These are phyloP conservation scores for Episyrphus balteatus DNA, from an alignment of 1,140 invertebrate genomes.

Conservation along the genomic window DNA sequence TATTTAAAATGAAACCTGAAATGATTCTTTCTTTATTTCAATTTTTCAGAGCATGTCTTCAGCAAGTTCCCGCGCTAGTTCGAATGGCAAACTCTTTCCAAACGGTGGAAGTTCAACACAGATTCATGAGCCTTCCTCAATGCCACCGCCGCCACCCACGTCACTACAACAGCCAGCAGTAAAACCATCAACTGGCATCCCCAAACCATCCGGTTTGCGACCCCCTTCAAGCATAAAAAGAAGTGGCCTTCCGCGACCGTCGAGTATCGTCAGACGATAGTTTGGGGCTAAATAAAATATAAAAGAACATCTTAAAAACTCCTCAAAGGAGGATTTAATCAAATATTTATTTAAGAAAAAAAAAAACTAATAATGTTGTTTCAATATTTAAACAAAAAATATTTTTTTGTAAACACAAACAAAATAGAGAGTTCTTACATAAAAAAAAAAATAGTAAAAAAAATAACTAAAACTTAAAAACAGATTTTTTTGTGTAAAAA, in stretches of 20 bases:
- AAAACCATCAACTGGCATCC: slow-evolving; percentile 25
- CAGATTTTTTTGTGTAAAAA: neutral
- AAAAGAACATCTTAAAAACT: neutral
- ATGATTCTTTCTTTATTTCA: too few species aligned
- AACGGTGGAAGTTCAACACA: neutral
- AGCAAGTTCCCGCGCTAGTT: slow-evolving; percentile 28
- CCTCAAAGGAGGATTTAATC: neutral
- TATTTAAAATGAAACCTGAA: too few species aligned
- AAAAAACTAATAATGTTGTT: neutral
- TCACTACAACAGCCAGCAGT: slow-evolving; percentile 23
- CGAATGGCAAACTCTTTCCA: slow-evolving; percentile 7
- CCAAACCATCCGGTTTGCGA: slow-evolving; percentile 29
- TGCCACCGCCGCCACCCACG: slow-evolving; percentile 8
- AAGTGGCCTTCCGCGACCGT: slow-evolving; percentile 29
- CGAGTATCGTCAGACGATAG: slow-evolving; percentile 21
- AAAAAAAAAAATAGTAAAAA: neutral
- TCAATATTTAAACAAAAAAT: neutral
- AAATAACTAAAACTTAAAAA: neutral
- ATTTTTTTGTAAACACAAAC: neutral
- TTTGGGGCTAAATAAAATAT: neutral
- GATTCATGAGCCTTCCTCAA: neutral
- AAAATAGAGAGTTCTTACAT: neutral
- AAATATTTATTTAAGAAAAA: neutral
- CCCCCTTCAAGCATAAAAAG: slow-evolving; percentile 28
- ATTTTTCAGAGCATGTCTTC: slow-evolving; percentile 26